These are phyloP conservation scores for Drosophila kepulauana DNA, from an alignment of 1,140 invertebrate species.

Conservation along the genomic window DNA sequence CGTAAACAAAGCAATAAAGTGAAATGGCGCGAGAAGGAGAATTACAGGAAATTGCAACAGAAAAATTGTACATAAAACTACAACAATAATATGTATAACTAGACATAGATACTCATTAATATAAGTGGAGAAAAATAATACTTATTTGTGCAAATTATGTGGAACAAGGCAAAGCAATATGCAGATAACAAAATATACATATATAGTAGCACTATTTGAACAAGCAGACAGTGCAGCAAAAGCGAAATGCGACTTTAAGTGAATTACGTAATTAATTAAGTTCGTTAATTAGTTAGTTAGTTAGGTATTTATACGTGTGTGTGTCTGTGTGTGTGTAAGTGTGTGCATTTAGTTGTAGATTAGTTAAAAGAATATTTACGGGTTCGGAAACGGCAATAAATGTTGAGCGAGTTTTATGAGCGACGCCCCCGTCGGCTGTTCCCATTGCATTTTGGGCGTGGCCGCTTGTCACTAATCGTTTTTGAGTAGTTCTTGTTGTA, in stretches of 20 bases:
- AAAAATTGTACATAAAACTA: slow-evolving; percentile 24
- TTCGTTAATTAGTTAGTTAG: slow-evolving; percentile 13
- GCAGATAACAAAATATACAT: neutral
- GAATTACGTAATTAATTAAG: slow-evolving; percentile 1
- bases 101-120: neutral
- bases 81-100: neutral
- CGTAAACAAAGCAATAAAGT: slow-evolving; percentile 20
- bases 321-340: neutral
- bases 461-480: slow-evolving; percentile 24
- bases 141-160: neutral
- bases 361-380: slow-evolving; percentile 69
- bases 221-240: neutral
- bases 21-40: neutral
- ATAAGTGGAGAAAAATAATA: neutral
- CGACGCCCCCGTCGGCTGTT: slow-evolving; percentile 19
- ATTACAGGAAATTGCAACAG: slow-evolving; percentile 26
- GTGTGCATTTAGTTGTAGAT: slow-evolving; percentile 4
- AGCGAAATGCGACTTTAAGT: slow-evolving; percentile 17
- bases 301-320: slow-evolving; percentile 23
- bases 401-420: slow-evolving; percentile 61
- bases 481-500: slow-evolving; percentile 42
- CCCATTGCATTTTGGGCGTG: slow-evolving; percentile 46
- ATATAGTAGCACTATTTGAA: neutral
- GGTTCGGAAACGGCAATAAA: slow-evolving; percentile 65
- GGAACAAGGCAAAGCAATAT: slow-evolving; percentile 4